Evolutionary conservation across 35 echinoderm and acorn worm species (phyloP).

Genomic region (Apostichopus parvimensis): DNA sequence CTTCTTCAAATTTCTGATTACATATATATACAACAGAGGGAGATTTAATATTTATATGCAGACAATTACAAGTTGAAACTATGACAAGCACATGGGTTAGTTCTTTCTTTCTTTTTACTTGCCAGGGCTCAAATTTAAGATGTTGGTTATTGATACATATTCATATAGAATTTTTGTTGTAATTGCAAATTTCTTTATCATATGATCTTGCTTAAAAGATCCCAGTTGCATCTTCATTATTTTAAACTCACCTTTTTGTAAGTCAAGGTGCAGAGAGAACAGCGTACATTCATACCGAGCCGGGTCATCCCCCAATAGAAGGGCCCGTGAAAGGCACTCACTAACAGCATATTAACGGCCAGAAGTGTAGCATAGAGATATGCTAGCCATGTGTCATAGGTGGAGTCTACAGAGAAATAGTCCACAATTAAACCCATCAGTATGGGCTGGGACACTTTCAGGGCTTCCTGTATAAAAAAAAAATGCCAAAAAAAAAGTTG

Average conservation of each 20-base stretch:
- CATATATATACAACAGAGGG: no score
- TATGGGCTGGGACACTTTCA: constrained; percentile 80
- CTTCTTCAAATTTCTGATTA: no score
- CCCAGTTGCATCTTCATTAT: no score
- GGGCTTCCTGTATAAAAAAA: constrained; percentile 58
- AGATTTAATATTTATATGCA: no score
- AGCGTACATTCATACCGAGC: constrained; percentile 75
- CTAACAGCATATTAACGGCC: constrained; percentile 37
- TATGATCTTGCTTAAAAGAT: no score
- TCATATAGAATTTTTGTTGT: no score
- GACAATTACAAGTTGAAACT: no score
- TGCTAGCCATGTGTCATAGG: constrained; percentile 34
- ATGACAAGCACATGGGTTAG: no score
- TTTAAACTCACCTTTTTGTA: constrained; percentile 81
- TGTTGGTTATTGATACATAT: no score
- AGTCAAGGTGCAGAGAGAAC: constrained; percentile 72
- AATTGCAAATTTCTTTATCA: no score
- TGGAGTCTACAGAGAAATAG: constrained; percentile 67
- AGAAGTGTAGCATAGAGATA: constrained; percentile 69
- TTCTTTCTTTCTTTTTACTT: no score
- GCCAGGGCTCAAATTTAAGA: no score
- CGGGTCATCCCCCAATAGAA: constrained; percentile 69
- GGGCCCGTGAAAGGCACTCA: constrained; percentile 66
- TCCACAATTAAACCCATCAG: constrained; percentile 65
- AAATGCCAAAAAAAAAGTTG: not conserved